These are phyloP conservation scores for Triplophysa dalaica DNA, from an alignment of 2,113 vertebrate genomes.

Conservation along the genomic window DNA sequence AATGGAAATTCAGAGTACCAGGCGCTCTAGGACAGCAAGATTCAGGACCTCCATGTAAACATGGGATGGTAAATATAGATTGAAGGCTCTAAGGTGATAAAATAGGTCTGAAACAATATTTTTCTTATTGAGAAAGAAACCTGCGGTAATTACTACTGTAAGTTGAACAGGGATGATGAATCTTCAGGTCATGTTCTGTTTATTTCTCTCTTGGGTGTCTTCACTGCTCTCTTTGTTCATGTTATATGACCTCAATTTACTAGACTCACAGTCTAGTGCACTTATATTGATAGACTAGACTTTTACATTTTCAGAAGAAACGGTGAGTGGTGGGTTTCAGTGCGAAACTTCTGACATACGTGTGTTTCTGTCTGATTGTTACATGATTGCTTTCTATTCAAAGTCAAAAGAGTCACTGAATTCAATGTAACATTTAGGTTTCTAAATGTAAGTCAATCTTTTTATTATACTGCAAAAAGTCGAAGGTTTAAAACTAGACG, in stretches of 20 bases:
- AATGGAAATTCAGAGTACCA: background rate
- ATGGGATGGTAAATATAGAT: background rate
- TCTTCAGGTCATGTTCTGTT: background rate
- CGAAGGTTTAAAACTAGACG: too few relatives aligned
- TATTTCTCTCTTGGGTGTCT: background rate
- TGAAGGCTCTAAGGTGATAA: background rate
- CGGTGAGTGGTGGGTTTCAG: background rate
- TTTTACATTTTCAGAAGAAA: background rate
- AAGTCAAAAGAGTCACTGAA: too few relatives aligned
- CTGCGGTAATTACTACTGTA: background rate
- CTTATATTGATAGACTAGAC: background rate
- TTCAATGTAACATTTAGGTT: too few relatives aligned
- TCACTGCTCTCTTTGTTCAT: background rate
- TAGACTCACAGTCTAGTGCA: background rate
- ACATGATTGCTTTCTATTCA: too few relatives aligned
- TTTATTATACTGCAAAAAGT: too few relatives aligned
- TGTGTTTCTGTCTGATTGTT: too few relatives aligned
- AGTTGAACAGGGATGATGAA: background rate
- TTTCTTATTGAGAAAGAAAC: background rate
- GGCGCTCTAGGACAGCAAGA: background rate
- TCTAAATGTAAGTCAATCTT: too few relatives aligned
- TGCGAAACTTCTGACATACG: too few relatives aligned
- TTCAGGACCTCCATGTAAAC: background rate
- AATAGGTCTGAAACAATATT: background rate
- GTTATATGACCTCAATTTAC: background rate